These are phyloP conservation scores for Zaprionus lachaisei DNA, from an alignment of 1,140 invertebrate species.

Conservation along the genomic window DNA sequence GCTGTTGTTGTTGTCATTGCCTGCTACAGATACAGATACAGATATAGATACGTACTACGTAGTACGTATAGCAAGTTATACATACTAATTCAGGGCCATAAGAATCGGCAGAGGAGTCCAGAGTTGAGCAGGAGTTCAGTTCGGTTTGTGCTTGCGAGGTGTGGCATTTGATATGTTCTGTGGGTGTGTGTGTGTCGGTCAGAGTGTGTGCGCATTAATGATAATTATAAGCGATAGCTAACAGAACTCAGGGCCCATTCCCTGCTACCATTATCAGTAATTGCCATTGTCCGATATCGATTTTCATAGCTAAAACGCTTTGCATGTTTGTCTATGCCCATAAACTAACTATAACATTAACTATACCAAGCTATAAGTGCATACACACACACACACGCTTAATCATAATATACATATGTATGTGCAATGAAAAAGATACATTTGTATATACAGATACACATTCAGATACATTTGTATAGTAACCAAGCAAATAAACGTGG, in stretches of 20 bases:
- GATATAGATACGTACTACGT: conserved; percentile 1
- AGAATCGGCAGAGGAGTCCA: conserved; percentile 19
- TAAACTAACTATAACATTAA: conserved; percentile 5
- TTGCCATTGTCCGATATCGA: conserved; percentile 77
- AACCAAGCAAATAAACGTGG: conserved; percentile 57
- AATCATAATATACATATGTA: conserved; percentile 32
- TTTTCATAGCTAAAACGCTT: conserved; percentile 63
- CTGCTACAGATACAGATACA: conserved; percentile 10
- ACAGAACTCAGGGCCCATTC: neutral
- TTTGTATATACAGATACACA: neutral
- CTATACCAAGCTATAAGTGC: conserved; percentile 10
- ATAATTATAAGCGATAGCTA: conserved; percentile 66
- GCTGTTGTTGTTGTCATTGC: conserved; percentile 24
- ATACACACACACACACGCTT: conserved; percentile 9
- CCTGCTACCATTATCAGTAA: conserved; percentile 68
- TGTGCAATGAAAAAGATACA: conserved; percentile 26
- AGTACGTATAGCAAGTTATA: conserved; percentile 3
- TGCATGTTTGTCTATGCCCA: conserved; percentile 50
- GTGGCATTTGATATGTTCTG: conserved; percentile 29
- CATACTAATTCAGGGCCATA: conserved; percentile 40
- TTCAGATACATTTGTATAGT: conserved; percentile 3
- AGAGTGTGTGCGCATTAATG: conserved; percentile 55
- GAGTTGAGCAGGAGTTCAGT: neutral
- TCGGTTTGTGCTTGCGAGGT: conserved; percentile 1
- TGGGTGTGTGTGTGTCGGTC: conserved; percentile 10